A percentile compares a stretch with the other conserved stretches of the same genome.
These are phyloP conservation scores for Microctonus aethiopoides DNA, from an alignment of 2,888 invertebrate genomes.

Conservation along the genomic window DNA sequence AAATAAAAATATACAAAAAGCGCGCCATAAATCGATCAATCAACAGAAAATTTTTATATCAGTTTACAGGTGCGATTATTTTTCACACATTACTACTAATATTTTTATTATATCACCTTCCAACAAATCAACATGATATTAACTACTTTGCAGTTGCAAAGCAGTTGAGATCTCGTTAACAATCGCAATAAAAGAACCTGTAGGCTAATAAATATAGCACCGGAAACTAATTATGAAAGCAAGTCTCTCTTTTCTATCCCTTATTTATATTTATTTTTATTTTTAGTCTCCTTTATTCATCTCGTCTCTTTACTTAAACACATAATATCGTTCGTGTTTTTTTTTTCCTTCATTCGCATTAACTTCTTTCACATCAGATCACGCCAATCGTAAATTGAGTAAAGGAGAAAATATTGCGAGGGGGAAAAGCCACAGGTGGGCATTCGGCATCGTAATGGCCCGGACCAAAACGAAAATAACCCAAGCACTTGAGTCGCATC, in stretches of 20 bases:
- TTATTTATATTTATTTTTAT: background rate
- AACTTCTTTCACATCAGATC: conserved; percentile 2
- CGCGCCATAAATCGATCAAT: background rate
- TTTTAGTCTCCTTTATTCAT: background rate
- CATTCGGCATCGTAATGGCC: conserved; percentile 28
- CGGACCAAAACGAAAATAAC: conserved; percentile 30
- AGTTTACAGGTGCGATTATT: background rate
- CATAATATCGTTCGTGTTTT: background rate
- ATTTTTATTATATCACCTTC: background rate
- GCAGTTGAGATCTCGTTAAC: background rate
- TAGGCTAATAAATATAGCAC: conserved; percentile 19
- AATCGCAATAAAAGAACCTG: background rate
- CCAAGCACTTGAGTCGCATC: conserved; percentile 13
- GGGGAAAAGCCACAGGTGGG: conserved; percentile 26
- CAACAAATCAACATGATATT: background rate
- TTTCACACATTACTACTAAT: background rate
- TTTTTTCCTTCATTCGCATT: conserved; percentile 8
- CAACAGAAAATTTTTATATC: background rate
- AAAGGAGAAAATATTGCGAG: conserved; percentile 17
- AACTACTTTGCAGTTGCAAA: too few species aligned
- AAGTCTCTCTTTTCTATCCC: background rate
- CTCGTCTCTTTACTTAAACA: background rate
- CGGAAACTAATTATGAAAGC: conserved; percentile 22
- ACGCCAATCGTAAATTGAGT: conserved; percentile 26
- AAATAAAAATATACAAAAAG: background rate